Conservation (phyloP, 2,888 invertebrate genomes). For the Cistogaster globosa region DNA sequence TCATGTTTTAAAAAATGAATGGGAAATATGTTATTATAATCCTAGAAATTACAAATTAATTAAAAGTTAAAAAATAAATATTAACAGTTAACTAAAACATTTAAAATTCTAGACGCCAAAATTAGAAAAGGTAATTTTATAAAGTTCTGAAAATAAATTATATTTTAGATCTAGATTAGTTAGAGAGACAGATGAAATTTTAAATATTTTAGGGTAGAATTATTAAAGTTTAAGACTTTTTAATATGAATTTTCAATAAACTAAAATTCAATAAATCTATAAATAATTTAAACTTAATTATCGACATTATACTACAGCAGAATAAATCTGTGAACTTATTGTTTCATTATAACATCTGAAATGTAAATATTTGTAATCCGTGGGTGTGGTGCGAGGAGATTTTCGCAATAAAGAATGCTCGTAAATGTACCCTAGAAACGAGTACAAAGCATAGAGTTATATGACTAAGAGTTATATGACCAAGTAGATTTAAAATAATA, state of each 20-base stretch:
- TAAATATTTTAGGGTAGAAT: background rate
- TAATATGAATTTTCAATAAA: background rate
- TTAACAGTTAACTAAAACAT: constrained; percentile 4
- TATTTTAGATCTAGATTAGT: constrained; percentile 10
- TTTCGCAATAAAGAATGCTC: no score
- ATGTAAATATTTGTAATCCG: no score
- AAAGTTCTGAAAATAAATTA: background rate
- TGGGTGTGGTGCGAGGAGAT: no score
- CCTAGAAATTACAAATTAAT: background rate
- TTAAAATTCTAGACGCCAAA: constrained; percentile 17
- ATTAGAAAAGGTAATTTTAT: constrained; percentile 21
- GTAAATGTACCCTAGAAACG: no score
- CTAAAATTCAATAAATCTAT: no score
- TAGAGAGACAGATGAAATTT: constrained; percentile 2
- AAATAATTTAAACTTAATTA: no score
- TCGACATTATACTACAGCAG: no score
- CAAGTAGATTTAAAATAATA: no score
- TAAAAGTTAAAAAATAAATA: background rate
- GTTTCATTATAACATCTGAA: no score
- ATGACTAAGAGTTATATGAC: no score
- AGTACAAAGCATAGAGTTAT: no score
- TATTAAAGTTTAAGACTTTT: background rate
- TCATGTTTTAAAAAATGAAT: constrained; percentile 5
- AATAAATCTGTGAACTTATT: no score
- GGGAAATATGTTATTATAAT: background rate